Conservation (phyloP, 1,140 invertebrate genomes). For the Drosophila melanogaster region DNA sequence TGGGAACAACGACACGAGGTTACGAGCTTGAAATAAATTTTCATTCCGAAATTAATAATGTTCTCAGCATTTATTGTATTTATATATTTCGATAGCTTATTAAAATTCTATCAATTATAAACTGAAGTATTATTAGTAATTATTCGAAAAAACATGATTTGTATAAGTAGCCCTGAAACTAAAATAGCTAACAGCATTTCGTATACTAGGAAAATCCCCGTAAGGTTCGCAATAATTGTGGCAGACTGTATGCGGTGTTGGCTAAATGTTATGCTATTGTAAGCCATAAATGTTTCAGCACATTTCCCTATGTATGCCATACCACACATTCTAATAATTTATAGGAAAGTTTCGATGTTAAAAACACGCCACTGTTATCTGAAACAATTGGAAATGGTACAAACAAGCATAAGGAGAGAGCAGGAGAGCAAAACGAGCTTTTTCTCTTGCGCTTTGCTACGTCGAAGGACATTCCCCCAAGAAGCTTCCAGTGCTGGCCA, state of each 20-base stretch:
- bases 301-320: too few species aligned
- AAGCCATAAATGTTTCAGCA: neutral
- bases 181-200: neutral
- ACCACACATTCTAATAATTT: neutral
- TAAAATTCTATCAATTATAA: too few species aligned
- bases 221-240: conserved; percentile 32
- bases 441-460: conserved; percentile 1
- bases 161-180: too few species aligned
- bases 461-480: neutral
- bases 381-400: conserved; percentile 35
- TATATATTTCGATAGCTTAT: too few species aligned
- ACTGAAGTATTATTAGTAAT: too few species aligned
- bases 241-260: too few species aligned
- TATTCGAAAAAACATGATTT: too few species aligned
- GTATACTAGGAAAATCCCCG: conserved; percentile 16
- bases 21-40: neutral
- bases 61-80: too few species aligned
- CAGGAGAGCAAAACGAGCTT: neutral
- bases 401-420: neutral
- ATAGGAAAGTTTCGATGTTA: conserved; percentile 12
- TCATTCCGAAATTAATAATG: neutral
- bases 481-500: conserved; percentile 36
- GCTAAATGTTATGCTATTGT: neutral
- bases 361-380: neutral
- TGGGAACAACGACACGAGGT: conserved; percentile 11